These are phyloP conservation scores for Notodonta dromedarius DNA, from an alignment of 2,888 invertebrate species.

Conservation along the genomic window DNA sequence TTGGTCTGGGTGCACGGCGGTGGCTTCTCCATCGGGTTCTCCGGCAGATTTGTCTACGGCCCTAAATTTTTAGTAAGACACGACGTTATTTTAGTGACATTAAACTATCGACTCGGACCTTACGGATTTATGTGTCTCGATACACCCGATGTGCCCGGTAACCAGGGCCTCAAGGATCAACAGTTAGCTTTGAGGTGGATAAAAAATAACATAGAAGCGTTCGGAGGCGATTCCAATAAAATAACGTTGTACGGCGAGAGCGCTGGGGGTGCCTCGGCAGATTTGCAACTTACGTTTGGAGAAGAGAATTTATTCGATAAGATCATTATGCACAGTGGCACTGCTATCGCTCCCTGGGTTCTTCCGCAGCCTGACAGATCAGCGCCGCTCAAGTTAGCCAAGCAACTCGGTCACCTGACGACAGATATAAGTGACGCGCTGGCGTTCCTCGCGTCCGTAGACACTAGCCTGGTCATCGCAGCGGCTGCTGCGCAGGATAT, in stretches of 20 bases:
- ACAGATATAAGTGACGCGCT: constrained; percentile 47
- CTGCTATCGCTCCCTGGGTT: constrained; percentile 33
- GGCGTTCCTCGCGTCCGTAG: constrained; percentile 44
- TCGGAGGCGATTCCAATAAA: constrained; percentile 58
- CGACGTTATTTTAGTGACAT: constrained; percentile 57
- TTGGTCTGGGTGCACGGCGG: constrained; percentile 64
- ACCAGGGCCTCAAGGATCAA: constrained; percentile 67
- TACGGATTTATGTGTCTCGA: constrained; percentile 68
- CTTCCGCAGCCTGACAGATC: constrained; percentile 39
- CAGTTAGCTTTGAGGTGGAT: constrained; percentile 59
- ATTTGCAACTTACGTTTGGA: constrained; percentile 52
- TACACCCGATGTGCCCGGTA: constrained; percentile 55
- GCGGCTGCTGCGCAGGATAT: constrained; percentile 38
- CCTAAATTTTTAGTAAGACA: constrained; percentile 55
- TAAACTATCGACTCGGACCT: constrained; percentile 64
- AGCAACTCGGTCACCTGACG: constrained; percentile 48
- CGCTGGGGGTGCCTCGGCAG: constrained; percentile 55
- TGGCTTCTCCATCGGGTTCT: constrained; percentile 43
- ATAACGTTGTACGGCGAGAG: constrained; percentile 64
- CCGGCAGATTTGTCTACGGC: constrained; percentile 46
- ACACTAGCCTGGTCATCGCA: constrained; percentile 48
- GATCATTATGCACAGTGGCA: constrained; percentile 59
- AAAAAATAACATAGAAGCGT: constrained; percentile 57
- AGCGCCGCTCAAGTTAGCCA: constrained; percentile 47
- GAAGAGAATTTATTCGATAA: constrained; percentile 54